Base-by-base conservation (phyloP, 2,113 vertebrate species). In the Oncorhynchus tshawytscha region DNA sequence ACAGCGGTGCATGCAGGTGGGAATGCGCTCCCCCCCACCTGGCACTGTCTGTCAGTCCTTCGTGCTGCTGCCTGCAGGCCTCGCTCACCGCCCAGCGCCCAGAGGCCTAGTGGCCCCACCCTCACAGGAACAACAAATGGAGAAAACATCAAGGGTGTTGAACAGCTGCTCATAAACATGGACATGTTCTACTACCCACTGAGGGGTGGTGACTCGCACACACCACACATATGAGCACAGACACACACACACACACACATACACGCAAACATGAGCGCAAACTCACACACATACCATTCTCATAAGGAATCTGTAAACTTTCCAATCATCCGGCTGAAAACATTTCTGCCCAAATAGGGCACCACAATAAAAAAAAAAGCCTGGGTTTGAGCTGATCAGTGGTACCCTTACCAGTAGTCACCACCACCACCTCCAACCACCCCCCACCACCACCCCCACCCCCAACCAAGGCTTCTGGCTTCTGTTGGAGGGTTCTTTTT, bases 81-180 rank as follows among this genome's bases (percentile, higher is more conserved):
- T 54, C 51, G 15, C 13, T 15, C 82, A 79, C 76, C 76, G 74
- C 75, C 78, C 16, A 54, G 51, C 29, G 74, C 75, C 78, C 16
- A 54, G 51, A 4, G 16, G 13, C 16, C 5, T 18, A 54, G 15
- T 18, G 76, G 84, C 68, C 72, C 34, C 74, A 74, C 85, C 86
- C 85, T 83, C 81, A 78, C 80, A 83, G 27, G 82, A 81, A 87
- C 82, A 92, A 90, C 93, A 93, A 94, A 94, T 93, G 91, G 91
- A 83, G 84, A 90, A 91, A 93, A 94, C 91, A 91, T 93, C 85
- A 92, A 90, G 90, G 88, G 90, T 91, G 88, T 88, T 83, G 81
- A 92, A 88, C 93, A 94, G 93, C 93, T 94, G 92, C 92, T 93
- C 85, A 90, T 94, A 94, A 94, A 93, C 91, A 94, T 87, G 87